A percentile compares a stretch with the other conserved stretches of the same genome.
phyloP scores from a whole-genome alignment of 2,113 vertebrate species.

The Myrmecophaga tridactyla region DNA sequence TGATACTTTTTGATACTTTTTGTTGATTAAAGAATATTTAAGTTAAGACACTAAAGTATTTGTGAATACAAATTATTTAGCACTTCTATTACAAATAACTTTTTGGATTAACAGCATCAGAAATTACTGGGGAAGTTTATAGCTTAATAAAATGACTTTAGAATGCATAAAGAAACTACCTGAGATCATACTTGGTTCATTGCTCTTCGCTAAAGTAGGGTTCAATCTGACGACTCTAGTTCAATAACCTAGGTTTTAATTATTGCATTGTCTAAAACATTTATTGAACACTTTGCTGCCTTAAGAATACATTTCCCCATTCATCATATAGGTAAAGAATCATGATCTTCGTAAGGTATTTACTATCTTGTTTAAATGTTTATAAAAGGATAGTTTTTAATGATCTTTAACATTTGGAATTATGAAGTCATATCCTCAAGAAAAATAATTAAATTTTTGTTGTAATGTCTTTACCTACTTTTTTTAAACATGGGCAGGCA shows the following conservation, averaged over 20 bases:
- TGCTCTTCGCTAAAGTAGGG: not conserved
- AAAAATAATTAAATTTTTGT: not conserved
- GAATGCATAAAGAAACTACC: not conserved
- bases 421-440: not conserved
- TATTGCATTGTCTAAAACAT: not conserved
- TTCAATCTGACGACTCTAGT: not conserved
- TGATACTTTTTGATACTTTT: not conserved
- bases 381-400: not conserved
- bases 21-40: conserved; percentile 20
- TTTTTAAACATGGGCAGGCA: too few relatives aligned
- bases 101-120: conserved; percentile 15
- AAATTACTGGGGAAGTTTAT: not conserved
- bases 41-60: not conserved
- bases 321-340: not conserved
- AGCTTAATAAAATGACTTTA: conserved; percentile 8
- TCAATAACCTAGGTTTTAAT: not conserved
- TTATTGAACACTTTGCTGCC: not conserved
- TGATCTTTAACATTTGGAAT: conserved; percentile 12
- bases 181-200: conserved; percentile 7
- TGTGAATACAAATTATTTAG: not conserved
- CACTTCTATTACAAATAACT: not conserved
- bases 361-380: not conserved
- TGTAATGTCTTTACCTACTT: conserved; percentile 9
- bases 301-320: not conserved
- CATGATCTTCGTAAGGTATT: not conserved